A percentile compares a stretch with the other conserved stretches of the same genome.
Evolutionary conservation across 2,113 vertebrate species (phyloP).

Genomic region (Plestiodon gilberti): DNA sequence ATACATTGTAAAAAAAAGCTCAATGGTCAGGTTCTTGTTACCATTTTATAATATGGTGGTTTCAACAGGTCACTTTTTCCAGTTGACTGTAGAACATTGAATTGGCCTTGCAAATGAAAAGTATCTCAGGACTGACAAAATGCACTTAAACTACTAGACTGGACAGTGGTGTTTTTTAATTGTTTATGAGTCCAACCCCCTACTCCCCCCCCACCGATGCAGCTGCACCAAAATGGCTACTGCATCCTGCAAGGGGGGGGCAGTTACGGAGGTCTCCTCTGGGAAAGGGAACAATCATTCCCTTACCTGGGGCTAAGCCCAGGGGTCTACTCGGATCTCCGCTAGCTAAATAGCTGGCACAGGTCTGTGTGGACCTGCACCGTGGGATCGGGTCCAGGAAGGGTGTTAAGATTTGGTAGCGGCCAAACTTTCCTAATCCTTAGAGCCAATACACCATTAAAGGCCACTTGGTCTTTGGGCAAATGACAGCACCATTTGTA

Average conservation of each 20-base stretch:
- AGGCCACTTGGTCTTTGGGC: not conserved
- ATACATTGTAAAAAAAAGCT: not conserved
- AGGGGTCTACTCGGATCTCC: no score
- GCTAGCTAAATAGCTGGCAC: no score
- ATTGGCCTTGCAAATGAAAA: not conserved
- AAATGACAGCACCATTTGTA: not conserved
- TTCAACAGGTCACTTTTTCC: not conserved
- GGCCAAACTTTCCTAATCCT: constrained; percentile 25
- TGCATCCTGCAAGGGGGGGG: no score
- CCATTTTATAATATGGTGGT: not conserved
- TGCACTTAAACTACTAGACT: not conserved
- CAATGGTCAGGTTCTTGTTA: not conserved
- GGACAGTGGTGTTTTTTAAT: not conserved
- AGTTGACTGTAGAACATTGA: not conserved
- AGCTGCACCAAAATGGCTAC: no score
- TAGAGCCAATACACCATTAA: not conserved
- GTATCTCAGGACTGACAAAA: not conserved
- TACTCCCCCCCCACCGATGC: no score
- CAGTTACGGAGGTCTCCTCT: no score
- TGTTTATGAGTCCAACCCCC: no score
- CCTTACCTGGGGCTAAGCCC: no score
- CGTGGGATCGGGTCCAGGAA: no score
- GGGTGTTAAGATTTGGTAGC: no score
- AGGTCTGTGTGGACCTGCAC: no score
- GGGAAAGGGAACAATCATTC: no score